These are phyloP conservation scores for Tortricodes alternella DNA, from an alignment of 2,888 invertebrate genomes.

Conservation along the genomic window DNA sequence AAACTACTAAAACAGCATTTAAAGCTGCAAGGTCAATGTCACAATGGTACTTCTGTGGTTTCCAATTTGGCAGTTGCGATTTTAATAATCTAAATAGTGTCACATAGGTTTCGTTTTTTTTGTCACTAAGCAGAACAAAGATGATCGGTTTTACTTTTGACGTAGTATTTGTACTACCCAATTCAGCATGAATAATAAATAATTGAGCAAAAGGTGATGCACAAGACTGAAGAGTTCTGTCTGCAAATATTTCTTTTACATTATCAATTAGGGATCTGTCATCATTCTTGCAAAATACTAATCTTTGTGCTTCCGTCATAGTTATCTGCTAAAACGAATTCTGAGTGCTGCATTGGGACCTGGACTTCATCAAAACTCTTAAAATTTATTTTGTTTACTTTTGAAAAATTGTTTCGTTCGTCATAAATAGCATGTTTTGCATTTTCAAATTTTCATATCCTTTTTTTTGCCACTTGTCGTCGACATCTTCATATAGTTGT, in stretches of 20 bases:
- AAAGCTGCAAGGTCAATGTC: slow-evolving; percentile 9
- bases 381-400: not conserved
- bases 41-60: slow-evolving; percentile 3
- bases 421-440: slow-evolving; percentile 1
- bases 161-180: slow-evolving; percentile 5
- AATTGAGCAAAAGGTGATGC: slow-evolving; percentile 4
- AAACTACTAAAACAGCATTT: slow-evolving; percentile 2
- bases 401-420: slow-evolving; percentile 1
- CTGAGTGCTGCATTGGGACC: slow-evolving; percentile 7
- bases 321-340: slow-evolving; percentile 3
- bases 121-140: slow-evolving; percentile 4
- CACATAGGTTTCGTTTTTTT: slow-evolving; percentile 2
- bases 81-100: slow-evolving; percentile 1
- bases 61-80: slow-evolving; percentile 3
- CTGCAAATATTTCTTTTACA: slow-evolving; percentile 1
- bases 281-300: not conserved
- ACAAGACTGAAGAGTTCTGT: not conserved
- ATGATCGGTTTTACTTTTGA: slow-evolving; percentile 2
- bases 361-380: slow-evolving; percentile 2
- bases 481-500: not conserved
- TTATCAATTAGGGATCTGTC: not conserved
- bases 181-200: not conserved
- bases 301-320: slow-evolving; percentile 5
- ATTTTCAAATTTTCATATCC: slow-evolving; percentile 9
- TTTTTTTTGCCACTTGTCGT: slow-evolving; percentile 2